Evolutionary conservation across 1,140 invertebrate species (phyloP), one percentile per base, ranked within the genome.

Genomic region (Solenopsis fugax): DNA sequence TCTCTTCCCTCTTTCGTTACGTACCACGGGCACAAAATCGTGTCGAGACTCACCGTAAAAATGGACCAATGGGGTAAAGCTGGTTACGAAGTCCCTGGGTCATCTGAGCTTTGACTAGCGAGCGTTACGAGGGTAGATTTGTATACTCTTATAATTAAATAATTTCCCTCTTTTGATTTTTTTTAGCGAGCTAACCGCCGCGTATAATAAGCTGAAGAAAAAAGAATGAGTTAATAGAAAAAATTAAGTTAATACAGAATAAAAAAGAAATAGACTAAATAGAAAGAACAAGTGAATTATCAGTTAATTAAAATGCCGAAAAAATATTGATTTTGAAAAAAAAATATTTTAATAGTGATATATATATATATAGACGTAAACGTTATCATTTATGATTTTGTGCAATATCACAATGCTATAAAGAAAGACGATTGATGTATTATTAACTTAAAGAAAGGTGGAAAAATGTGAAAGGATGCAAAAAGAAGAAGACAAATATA

Each of bases 91-190:
- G 73, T 72, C 81, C 86, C 73, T 60, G 75, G 78, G 84, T 88
- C 89, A 88, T 87, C 87, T 90, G 87, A 90, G 87, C 89, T 91
- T 91, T 91, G 90, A 89, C 89, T 91, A 91, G 87, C 72, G 90
- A 91, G 75, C 89, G 87, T 91, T 91, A 91, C 85, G 78, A 82
- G 82, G 84, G 72, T 90, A 64, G 87, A 88, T 87, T 91, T 76
- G 77, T 91, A 81, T 87, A 72, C 87, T 85, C 89, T 90, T 85
- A 56, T 91, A 90, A 91, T 91, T 91, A 67, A 67, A 67, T 67
- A 91, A 86, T 89, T 91, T 90, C 56, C 87, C 85, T 87, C 58
- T 87, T 89, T 89, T 87, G 56, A 87, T 91, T 91, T 89, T 29
- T 91, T 90, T 89, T 87, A 87, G 88, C 73, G 87, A 88, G 87